A percentile compares a stretch with the other conserved stretches of the same genome.
Evolutionary conservation across 2,113 vertebrate genomes (phyloP).

Genomic region (Heterotis niloticus): DNA sequence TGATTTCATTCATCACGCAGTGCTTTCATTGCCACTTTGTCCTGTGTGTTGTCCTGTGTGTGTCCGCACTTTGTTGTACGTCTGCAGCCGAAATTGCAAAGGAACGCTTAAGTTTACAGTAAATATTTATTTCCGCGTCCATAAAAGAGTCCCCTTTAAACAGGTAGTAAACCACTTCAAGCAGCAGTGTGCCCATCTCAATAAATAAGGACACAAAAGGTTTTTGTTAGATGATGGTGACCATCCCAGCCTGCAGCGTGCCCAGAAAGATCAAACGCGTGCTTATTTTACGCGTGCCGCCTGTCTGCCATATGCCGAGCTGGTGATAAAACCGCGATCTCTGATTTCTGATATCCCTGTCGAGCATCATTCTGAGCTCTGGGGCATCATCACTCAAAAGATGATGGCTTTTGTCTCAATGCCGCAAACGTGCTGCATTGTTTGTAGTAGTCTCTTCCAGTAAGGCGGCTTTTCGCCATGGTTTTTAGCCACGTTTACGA

Average conservation of each 20-base stretch:
- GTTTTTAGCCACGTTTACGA: neutral
- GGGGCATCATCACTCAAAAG: slow-evolving; percentile 18
- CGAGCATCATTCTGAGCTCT: slow-evolving; percentile 1
- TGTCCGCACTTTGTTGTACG: neutral
- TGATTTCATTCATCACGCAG: neutral
- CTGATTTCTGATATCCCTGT: slow-evolving; percentile 24
- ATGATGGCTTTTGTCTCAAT: neutral
- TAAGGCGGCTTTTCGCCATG: neutral
- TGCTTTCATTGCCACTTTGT: no score
- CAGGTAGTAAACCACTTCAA: neutral
- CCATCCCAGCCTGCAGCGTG: slow-evolving; percentile 5
- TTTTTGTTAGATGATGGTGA: slow-evolving; percentile 44
- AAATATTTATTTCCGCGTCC: neutral
- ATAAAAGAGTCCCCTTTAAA: neutral
- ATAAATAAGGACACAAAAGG: slow-evolving; percentile 34
- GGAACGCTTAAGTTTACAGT: neutral
- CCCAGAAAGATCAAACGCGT: slow-evolving; percentile 26
- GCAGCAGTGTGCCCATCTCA: slow-evolving; percentile 1
- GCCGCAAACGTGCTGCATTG: slow-evolving; percentile 17
- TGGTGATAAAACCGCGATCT: slow-evolving; percentile 23
- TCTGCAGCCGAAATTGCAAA: neutral
- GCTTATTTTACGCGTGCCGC: slow-evolving; percentile 18
- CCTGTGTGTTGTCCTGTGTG: no score
- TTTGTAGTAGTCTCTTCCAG: neutral
- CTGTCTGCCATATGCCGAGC: slow-evolving; percentile 29